Evolutionary conservation across 1,140 invertebrate species (phyloP).

Genomic region (Sinonovacula constricta): DNA sequence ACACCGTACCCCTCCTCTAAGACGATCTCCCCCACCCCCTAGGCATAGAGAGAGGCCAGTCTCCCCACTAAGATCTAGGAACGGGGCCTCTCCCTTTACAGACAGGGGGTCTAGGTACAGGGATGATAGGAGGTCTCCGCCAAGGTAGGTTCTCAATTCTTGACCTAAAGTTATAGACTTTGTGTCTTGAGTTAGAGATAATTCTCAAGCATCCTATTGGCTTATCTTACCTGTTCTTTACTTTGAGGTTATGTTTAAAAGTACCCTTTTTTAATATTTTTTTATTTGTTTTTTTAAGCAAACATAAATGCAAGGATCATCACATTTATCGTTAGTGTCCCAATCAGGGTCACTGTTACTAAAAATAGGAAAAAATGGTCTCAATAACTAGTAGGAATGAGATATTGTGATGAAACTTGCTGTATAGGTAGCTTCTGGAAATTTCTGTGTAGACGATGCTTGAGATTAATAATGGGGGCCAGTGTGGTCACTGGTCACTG

Average conservation of each 20-base stretch:
- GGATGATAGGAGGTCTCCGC: constrained; percentile 18
- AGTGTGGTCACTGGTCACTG: too few species aligned
- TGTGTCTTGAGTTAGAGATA: neutral
- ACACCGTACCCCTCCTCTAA: constrained; percentile 6
- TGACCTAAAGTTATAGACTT: neutral
- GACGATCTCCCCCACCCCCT: neutral
- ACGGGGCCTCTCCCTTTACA: neutral
- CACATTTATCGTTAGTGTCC: too few species aligned
- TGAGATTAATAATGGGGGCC: too few species aligned
- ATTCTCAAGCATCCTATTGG: neutral
- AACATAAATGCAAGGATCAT: too few species aligned
- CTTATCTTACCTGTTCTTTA: neutral
- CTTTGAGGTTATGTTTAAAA: neutral
- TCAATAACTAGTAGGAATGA: too few species aligned
- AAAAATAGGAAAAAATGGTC: too few species aligned
- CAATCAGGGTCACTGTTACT: too few species aligned
- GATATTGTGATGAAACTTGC: too few species aligned
- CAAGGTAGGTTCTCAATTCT: constrained; percentile 1
- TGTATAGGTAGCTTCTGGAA: too few species aligned
- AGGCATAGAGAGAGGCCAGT: neutral
- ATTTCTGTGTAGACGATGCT: too few species aligned
- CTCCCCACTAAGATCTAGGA: neutral
- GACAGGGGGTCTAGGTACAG: neutral
- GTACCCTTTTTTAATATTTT: neutral
- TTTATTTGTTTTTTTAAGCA: too few species aligned